Percentiles rank a stretch among this genome's conserved stretches.
Conservation (phyloP, 2,797 vertebrate genomes). For the Uromys caudimaculatus region DNA sequence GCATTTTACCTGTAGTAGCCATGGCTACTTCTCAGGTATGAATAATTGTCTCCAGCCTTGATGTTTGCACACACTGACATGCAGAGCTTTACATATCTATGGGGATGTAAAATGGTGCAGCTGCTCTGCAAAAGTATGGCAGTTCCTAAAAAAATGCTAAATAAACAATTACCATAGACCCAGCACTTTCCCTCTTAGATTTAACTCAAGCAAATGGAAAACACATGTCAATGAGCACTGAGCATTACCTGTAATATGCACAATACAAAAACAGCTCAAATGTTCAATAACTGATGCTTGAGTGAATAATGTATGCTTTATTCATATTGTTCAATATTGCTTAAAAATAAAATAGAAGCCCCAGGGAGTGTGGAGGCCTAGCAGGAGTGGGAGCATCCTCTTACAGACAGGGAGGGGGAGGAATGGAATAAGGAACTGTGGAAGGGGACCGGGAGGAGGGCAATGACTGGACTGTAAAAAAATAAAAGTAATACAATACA, state of each 20-base stretch:
- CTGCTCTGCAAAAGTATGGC: background rate
- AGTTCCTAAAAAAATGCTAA: slow-evolving; percentile 1
- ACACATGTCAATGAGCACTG: slow-evolving; percentile 1
- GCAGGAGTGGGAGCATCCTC: background rate
- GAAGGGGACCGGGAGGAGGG: background rate
- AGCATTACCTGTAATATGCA: slow-evolving; percentile 37
- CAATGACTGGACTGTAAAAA: background rate
- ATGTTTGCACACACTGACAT: background rate
- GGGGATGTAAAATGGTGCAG: background rate
- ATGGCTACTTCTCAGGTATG: background rate
- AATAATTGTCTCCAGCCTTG: background rate
- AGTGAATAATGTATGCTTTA: background rate
- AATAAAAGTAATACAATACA: background rate
- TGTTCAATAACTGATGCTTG: background rate
- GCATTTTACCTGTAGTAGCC: background rate
- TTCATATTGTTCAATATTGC: background rate
- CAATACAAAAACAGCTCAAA: background rate
- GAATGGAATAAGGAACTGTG: background rate
- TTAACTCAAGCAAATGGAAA: slow-evolving; percentile 46
- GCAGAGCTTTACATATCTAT: background rate
- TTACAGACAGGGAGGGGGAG: background rate
- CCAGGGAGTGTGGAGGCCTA: background rate
- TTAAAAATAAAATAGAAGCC: background rate
- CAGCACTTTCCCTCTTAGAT: background rate
- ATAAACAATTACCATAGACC: slow-evolving; percentile 11